Conservation (phyloP, 2,113 vertebrate species). For the Mirounga angustirostris region DNA sequence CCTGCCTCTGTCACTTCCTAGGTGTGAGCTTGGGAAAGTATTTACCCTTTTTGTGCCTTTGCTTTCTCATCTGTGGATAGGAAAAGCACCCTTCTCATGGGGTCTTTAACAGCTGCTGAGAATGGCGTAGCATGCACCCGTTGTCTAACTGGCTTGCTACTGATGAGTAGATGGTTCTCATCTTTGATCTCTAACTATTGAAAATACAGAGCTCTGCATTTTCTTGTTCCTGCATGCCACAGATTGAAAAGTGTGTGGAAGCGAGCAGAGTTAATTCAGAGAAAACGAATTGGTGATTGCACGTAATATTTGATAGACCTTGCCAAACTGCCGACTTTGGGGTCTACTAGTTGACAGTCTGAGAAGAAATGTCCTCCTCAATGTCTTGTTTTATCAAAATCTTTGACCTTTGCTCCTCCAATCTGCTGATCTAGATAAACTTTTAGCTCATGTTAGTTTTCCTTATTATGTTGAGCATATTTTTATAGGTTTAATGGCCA, state of each 20-base stretch:
- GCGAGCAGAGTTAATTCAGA: neutral
- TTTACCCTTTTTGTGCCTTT: neutral
- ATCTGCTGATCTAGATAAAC: neutral
- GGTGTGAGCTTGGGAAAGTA: too few relatives aligned
- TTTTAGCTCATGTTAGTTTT: neutral
- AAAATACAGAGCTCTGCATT: neutral
- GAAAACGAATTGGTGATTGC: fast-evolving
- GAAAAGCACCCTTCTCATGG: neutral
- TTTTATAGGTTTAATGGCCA: neutral
- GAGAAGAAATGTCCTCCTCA: too few relatives aligned
- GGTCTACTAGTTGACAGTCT: neutral
- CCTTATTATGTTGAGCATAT: neutral
- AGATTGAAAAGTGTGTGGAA: too few relatives aligned
- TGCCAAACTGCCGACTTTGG: neutral
- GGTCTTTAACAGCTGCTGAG: neutral
- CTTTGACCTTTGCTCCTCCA: neutral
- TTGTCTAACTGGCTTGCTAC: neutral
- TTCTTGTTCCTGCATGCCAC: neutral
- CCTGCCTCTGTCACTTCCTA: too few relatives aligned
- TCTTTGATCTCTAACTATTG: neutral
- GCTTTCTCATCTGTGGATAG: neutral
- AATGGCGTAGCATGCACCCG: neutral
- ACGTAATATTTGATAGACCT: neutral
- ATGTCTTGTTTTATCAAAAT: fast-evolving
- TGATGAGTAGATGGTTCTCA: too few relatives aligned